Evolutionary conservation across 2,113 vertebrate genomes (phyloP), one percentile per base, ranked within the genome.

Genomic region (Nibea albiflora): DNA sequence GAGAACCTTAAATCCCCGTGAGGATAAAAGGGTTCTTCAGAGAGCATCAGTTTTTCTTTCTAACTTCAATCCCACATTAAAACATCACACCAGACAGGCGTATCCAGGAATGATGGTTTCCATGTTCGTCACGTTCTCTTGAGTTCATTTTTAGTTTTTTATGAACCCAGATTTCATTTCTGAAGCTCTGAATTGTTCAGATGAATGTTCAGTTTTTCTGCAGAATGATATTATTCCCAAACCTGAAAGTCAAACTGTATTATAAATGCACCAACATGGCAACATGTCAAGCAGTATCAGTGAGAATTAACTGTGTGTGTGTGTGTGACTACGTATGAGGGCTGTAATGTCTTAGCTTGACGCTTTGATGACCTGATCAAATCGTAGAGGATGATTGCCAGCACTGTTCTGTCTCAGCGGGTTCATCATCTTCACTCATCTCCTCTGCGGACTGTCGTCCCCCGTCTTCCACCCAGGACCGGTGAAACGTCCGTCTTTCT

Each of bases 371-470:
- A 83, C 81, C 85, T 86, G 74, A 76, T 86, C 78, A 76, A 62
- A 84, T 71, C 68, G 77, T 73, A 8, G 68, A 70, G 71, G 77
- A 77, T 89, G 88, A 92, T 84, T 90, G 88, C 80, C 61, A 85
- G 68, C 75, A 63, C 85, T 87, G 35, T 35, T 35, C 35, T 31
- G 50, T 83, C 77, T 83, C 82, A 80, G 75, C 22, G 65, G 78
- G 80, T 83, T 88, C 73, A 84, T 80, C 75, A 63, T 86, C 78
- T 71, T 80, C 90, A 72, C 74, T 82, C 70, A 72, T 65, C 84
- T 78, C 81, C 83, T 89, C 80, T 66, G 65, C 65, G 54, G 39
- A 56, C 62, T 8, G 10, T 73, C 73, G 64, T 58, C 28, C 35
- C 39, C 28, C 35, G n/a, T 77, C 47, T 60, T 42, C 80, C 46